Evolutionary conservation across 1,140 invertebrate species (phyloP).

Genomic region (Acyrthosiphon pisum): DNA sequence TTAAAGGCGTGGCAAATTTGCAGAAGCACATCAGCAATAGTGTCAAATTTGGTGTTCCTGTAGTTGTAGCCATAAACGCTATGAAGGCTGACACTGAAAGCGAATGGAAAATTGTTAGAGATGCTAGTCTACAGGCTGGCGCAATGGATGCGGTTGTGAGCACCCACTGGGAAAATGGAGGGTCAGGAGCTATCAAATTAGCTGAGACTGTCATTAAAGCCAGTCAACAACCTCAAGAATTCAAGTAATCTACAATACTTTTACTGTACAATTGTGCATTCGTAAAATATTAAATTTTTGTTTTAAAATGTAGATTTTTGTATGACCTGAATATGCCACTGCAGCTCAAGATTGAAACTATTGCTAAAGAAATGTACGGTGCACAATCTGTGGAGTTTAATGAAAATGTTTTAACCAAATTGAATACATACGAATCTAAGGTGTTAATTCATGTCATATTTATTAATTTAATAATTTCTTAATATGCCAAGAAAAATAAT

Average conservation of each 20-base stretch:
- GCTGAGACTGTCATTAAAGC: constrained; percentile 87
- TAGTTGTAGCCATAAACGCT: constrained; percentile 93
- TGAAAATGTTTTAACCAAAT: constrained; percentile 66
- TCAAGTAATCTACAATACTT: constrained; percentile 58
- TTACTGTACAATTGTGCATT: neutral
- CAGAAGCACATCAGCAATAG: constrained; percentile 95
- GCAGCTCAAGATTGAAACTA: constrained; percentile 86
- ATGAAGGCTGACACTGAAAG: constrained; percentile 84
- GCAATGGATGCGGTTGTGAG: constrained; percentile 88
- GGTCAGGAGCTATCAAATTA: constrained; percentile 82
- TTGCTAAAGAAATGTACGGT: constrained; percentile 96
- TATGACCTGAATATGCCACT: constrained; percentile 84
- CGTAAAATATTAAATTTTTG: neutral
- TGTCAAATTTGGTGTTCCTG: constrained; percentile 87
- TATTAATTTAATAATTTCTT: neutral
- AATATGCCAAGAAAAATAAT: neutral
- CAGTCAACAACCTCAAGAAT: constrained; percentile 66
- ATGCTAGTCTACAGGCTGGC: constrained; percentile 75
- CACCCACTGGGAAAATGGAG: constrained; percentile 90
- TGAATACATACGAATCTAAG: constrained; percentile 71
- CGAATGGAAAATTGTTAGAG: constrained; percentile 83
- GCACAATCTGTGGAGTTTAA: constrained; percentile 83
- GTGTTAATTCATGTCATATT: constrained; percentile 62
- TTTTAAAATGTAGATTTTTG: constrained; percentile 70
- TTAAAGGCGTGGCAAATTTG: constrained; percentile 88